These are phyloP conservation scores for Proterorhinus semilunaris DNA, from an alignment of 2,113 vertebrate genomes.

Conservation along the genomic window DNA sequence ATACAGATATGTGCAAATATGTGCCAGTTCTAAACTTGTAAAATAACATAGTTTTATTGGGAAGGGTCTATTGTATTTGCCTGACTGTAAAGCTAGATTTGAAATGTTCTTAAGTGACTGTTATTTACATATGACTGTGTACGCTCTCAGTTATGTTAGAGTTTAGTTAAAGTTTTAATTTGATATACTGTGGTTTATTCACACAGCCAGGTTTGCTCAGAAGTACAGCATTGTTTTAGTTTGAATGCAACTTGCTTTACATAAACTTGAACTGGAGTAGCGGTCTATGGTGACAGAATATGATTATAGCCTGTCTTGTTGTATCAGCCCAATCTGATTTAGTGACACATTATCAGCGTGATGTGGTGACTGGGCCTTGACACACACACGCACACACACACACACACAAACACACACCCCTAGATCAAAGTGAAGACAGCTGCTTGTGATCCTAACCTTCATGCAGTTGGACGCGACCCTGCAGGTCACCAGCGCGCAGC, in stretches of 20 bases:
- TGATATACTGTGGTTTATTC: no score
- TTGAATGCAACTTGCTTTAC: background rate
- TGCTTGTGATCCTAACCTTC: slow-evolving; percentile 74
- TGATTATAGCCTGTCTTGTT: background rate
- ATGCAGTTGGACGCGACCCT: slow-evolving; percentile 55
- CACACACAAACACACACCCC: slow-evolving; percentile 3
- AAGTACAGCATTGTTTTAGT: background rate
- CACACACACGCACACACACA: slow-evolving; percentile 13
- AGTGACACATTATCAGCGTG: slow-evolving; percentile 24
- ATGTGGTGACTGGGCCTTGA: slow-evolving; percentile 23
- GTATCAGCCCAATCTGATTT: slow-evolving; percentile 9
- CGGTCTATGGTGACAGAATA: background rate
- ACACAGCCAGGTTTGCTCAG: background rate
- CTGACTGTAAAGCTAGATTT: no score
- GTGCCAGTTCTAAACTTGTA: no score
- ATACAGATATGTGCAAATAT: no score
- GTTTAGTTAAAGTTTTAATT: no score
- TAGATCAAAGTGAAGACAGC: slow-evolving; percentile 75
- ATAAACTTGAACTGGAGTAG: background rate
- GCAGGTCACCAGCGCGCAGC: slow-evolving; percentile 26
- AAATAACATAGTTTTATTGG: no score
- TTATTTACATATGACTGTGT: no score
- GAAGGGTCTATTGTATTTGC: no score
- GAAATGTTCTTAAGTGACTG: no score
- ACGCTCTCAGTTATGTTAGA: no score